Evolutionary conservation across 1,140 invertebrate species (phyloP).

Genomic region (Bathynomus jamesi): DNA sequence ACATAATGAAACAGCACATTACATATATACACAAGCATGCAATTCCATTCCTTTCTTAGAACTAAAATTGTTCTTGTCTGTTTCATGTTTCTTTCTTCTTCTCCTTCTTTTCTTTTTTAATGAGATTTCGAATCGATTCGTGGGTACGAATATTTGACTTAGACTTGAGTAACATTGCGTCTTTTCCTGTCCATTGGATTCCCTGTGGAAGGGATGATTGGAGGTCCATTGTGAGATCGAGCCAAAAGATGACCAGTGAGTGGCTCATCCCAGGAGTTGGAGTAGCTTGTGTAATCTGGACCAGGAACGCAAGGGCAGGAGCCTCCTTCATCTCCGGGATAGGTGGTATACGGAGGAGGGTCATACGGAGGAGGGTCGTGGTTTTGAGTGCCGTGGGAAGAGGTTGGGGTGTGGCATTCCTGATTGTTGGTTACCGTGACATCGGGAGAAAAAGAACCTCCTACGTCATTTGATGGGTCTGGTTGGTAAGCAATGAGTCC

Average conservation of each 20-base stretch:
- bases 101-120: neutral
- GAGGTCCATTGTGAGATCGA: conserved; percentile 22
- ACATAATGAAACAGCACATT: neutral
- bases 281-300: conserved; percentile 31
- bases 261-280: conserved; percentile 33
- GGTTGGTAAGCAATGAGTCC: conserved; percentile 24
- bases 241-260: conserved; percentile 33
- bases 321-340: conserved; percentile 13
- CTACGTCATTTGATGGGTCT: neutral
- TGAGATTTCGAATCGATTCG: neutral
- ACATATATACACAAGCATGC: neutral
- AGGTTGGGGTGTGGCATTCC: conserved; percentile 10
- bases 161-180: conserved; percentile 35
- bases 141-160: neutral
- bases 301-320: conserved; percentile 27
- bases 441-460: conserved; percentile 23
- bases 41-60: neutral
- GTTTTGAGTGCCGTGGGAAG: conserved; percentile 15
- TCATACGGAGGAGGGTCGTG: conserved; percentile 9
- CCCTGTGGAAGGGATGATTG: conserved; percentile 12
- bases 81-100: neutral
- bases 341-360: conserved; percentile 11
- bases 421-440: conserved; percentile 33
- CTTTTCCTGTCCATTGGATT: conserved; percentile 26
- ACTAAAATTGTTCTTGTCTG: neutral